Percentiles rank a stretch among this genome's conserved stretches.
Evolutionary conservation across 2,797 vertebrate species (phyloP).

Genomic region (Acanthurus leucopareius): DNA sequence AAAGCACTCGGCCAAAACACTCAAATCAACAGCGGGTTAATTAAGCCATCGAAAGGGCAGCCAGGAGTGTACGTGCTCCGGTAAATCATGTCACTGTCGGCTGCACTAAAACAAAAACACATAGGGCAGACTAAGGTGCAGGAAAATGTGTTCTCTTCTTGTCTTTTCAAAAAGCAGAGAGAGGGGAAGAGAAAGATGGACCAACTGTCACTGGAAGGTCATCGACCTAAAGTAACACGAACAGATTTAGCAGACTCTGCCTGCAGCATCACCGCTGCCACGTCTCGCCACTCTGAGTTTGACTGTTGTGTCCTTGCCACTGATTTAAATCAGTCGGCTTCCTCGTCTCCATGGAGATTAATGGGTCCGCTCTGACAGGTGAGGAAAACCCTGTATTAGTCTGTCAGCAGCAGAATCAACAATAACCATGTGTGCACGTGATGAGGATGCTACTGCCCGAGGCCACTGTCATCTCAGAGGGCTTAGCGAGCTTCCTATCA

Average conservation of each 20-base stretch:
- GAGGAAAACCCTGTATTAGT: slow-evolving; percentile 79
- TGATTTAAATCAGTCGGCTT: slow-evolving; percentile 77
- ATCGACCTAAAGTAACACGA: slow-evolving; percentile 21
- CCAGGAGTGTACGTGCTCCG: slow-evolving; percentile 21
- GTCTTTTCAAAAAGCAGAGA: slow-evolving; percentile 38
- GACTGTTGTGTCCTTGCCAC: slow-evolving; percentile 48
- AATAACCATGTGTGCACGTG: slow-evolving; percentile 49
- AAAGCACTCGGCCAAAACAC: slow-evolving; percentile 51
- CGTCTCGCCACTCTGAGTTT: slow-evolving; percentile 40
- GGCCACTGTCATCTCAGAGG: slow-evolving; percentile 40
- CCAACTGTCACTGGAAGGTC: not conserved
- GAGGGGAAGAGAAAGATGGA: slow-evolving; percentile 17
- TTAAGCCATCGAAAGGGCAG: slow-evolving; percentile 65
- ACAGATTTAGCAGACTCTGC: slow-evolving; percentile 33
- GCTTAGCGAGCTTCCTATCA: slow-evolving; percentile 61
- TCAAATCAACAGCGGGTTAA: slow-evolving; percentile 53
- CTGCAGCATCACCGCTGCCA: slow-evolving; percentile 39
- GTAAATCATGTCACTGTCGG: slow-evolving; percentile 62
- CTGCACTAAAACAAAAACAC: slow-evolving; percentile 51
- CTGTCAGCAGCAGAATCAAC: slow-evolving; percentile 75
- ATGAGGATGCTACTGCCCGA: slow-evolving; percentile 48
- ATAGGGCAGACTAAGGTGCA: slow-evolving; percentile 37
- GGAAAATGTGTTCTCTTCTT: slow-evolving; percentile 38
- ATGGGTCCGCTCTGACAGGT: slow-evolving; percentile 82
- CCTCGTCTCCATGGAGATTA: slow-evolving; percentile 82